Evolutionary conservation across 2,113 vertebrate species (phyloP).

Genomic region (Aptenodytes patagonicus): DNA sequence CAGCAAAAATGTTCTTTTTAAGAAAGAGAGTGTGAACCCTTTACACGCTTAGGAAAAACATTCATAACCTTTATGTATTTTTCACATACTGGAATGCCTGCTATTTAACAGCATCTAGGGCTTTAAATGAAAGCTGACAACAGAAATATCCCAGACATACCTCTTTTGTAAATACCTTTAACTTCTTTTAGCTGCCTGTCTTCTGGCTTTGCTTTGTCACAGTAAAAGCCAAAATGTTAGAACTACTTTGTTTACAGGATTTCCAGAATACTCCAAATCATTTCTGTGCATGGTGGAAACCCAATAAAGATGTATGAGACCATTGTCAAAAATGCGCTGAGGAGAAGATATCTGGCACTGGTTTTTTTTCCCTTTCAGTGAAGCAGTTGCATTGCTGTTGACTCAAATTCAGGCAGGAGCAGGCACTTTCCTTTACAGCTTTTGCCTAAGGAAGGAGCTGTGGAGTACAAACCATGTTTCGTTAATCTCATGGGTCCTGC

Average conservation of each 20-base stretch:
- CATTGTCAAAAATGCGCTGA: neutral
- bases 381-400: neutral
- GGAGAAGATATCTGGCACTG: neutral
- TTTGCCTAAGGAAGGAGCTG: neutral
- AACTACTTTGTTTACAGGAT: neutral
- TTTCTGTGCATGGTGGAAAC: neutral
- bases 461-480: neutral
- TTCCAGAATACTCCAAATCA: neutral
- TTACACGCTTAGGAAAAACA: constrained; percentile 24
- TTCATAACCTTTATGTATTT: constrained; percentile 16
- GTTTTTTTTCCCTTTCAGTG: neutral
- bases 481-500: neutral
- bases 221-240: neutral
- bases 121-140: constrained; percentile 53
- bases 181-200: constrained; percentile 18
- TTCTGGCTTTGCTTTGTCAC: neutral
- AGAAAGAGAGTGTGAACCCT: constrained; percentile 19
- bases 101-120: constrained; percentile 7
- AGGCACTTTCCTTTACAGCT: neutral
- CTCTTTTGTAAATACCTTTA: constrained; percentile 15
- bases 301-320: neutral
- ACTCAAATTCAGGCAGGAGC: neutral
- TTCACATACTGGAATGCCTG: neutral
- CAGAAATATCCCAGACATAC: constrained; percentile 22
- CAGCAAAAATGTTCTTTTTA: constrained; percentile 17